Conservation (phyloP, 1,140 invertebrate genomes). For the Neodiprion fabricii region DNA sequence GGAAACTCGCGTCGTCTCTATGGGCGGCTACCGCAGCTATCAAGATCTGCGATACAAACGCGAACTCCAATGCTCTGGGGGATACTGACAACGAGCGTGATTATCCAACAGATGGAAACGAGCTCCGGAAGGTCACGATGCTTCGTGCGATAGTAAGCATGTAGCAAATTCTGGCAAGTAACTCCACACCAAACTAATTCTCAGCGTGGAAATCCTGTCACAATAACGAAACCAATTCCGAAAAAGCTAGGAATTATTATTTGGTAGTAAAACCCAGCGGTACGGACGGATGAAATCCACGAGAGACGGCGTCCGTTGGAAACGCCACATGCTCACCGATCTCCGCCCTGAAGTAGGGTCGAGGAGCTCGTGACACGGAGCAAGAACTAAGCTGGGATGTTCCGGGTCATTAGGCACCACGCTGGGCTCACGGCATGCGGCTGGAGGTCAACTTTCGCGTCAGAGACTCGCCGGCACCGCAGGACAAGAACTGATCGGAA, state of each 20-base stretch:
- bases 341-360: neutral
- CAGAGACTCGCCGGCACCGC: no score
- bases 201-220: neutral
- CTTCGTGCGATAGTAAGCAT: no score
- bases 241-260: neutral
- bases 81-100: neutral
- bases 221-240: neutral
- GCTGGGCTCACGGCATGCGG: neutral
- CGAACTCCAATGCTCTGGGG: neutral
- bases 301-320: neutral
- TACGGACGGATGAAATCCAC: neutral
- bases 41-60: neutral
- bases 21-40: neutral
- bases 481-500: no score
- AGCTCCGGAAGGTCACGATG: no score
- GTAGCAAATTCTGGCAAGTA: no score
- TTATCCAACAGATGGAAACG: neutral
- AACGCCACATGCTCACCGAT: neutral
- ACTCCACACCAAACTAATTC: neutral
- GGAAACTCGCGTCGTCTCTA: neutral
- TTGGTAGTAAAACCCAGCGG: neutral
- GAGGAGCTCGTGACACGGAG: conserved; percentile 1
- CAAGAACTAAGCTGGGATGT: neutral
- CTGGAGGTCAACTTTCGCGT: neutral
- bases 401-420: neutral